Evolutionary conservation across 2,888 invertebrate genomes (phyloP), one percentile per base, ranked within the genome.

Genomic region (Carpatolechia fugitivella): DNA sequence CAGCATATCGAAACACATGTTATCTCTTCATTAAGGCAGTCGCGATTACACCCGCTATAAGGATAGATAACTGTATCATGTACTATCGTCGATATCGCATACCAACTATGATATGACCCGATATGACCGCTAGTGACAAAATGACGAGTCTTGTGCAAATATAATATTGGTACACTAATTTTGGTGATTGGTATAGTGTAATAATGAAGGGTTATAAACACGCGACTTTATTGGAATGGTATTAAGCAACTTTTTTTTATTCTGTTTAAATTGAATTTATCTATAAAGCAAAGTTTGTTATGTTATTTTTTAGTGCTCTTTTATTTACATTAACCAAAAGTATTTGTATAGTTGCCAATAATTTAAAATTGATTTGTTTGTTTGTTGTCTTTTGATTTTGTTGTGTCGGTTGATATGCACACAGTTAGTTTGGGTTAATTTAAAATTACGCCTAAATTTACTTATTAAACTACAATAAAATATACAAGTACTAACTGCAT

Each of bases 81-180:
- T 82, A 85, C 74, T 48, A 48, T 81, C 82, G 74, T 76, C 63
- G 20, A 20, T 52, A 44, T 44, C 44, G 13, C 13, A 29, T 11
- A 20, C 44, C n/a, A 29, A 44, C 44, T 29, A 29, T 44, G 29
- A 44, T 44, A 44, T 44, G n/a, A n/a, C 33, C 16, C 18, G 50
- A 52, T 54, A 54, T 18, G 53, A 66, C 74, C 72, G 69, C 67
- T 63, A 29, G 66, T 61, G 62, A 75, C 78, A 82, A 82, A 80
- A 69, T 72, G 74, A 83, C 84, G 79, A 86, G 82, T 75, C 72
- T 76, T 79, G 66, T 67, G 80, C 74, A 84, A 87, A 87, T 81
- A 87, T 79, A 70, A 82, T 82, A 52, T 48, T 52, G 57, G 13
- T 52, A 31, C 38, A 51, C 53, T 55, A 54, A 58, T 56, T 58